Base-by-base conservation (phyloP, 2,888 invertebrate genomes). In the Tortrix viridana region DNA sequence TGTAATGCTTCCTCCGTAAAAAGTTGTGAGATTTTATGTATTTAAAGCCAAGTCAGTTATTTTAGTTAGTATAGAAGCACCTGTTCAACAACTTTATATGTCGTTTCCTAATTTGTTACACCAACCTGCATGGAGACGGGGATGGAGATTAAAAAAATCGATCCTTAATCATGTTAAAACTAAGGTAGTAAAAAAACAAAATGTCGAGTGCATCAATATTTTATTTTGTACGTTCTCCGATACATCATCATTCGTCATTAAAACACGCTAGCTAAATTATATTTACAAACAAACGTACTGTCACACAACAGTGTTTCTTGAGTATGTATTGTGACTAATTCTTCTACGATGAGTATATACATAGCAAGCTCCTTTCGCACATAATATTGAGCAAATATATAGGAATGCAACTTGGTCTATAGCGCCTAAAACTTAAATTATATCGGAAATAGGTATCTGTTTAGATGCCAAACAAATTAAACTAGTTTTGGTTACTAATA, bases 181-280 rank as follows among this genome's bases (percentile, higher is more conserved):
- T 16, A 16, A 41, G 41, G 41, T 41, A 5, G 41, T 78, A 78
- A 73, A 81, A 81, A 81, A 79, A 72, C 68, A 76, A 70, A 73
- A 68, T 43, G 55, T 85, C 87, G 85, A 89, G 89, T 90, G 90
- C 89, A 85, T 84, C 78, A 84, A 84, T 83, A 87, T 78, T 90
- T 89, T 89, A 89, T 89, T 90, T 89, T 89, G 88, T 88, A 89
- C 85, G 85, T 83, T 54, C 63, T 82, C 77, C 80, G 81, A 85
- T 81, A 85, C 84, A 86, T 82, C 79, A 3, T 32, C 32, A 69
- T 81, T 78, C 78, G 68, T 78, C 79, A 69, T 81, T 80, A 69
- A 72, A 85, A 82, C 78, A 77, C 76, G 70, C 81, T 81, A 81
- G 71, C 74, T 84, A 82, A 66, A 76, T 72, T 79, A 76, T 75